Evolutionary conservation across 92 coral and sea anemone genomes (phyloP).

Genomic region (Epizoanthus stellaris): DNA sequence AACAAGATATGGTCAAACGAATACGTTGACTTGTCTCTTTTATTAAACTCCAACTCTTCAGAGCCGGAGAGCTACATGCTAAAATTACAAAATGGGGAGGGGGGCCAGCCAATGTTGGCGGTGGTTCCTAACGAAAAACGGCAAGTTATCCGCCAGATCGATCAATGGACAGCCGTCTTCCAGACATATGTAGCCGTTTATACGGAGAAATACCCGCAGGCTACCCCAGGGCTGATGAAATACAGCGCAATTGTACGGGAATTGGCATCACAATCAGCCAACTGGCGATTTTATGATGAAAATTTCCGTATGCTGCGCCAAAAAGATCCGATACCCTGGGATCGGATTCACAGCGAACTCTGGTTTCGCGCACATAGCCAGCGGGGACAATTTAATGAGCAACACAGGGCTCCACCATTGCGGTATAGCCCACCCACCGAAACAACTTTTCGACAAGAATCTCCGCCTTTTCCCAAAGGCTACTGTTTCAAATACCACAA

Average conservation of each 20-base stretch:
- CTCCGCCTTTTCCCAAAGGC: neutral
- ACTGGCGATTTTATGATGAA: slow-evolving; percentile 60
- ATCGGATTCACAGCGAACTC: slow-evolving; percentile 43
- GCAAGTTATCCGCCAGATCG: neutral
- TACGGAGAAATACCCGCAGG: slow-evolving; percentile 2
- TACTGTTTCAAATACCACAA: neutral
- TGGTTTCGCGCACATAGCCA: slow-evolving; percentile 48
- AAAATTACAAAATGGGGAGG: slow-evolving; percentile 21
- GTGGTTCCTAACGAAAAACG: neutral
- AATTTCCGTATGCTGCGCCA: slow-evolving; percentile 44
- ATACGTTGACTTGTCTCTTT: neutral
- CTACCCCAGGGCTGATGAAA: slow-evolving; percentile 36
- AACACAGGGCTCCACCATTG: neutral
- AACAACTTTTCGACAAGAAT: neutral
- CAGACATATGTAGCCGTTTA: slow-evolving; percentile 29
- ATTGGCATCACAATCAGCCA: slow-evolving; percentile 38
- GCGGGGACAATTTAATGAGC: neutral
- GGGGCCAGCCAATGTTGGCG: slow-evolving; percentile 1
- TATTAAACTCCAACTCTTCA: neutral
- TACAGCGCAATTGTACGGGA: slow-evolving; percentile 48
- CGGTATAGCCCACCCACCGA: too few relatives aligned
- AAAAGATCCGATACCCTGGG: slow-evolving; percentile 35
- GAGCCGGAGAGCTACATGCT: neutral
- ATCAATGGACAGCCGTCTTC: slow-evolving; percentile 36
- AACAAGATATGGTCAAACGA: neutral